Evolutionary conservation across 1,140 invertebrate species (phyloP), one percentile per base, ranked within the genome.

Genomic region (Zaprionus gabonicus): DNA sequence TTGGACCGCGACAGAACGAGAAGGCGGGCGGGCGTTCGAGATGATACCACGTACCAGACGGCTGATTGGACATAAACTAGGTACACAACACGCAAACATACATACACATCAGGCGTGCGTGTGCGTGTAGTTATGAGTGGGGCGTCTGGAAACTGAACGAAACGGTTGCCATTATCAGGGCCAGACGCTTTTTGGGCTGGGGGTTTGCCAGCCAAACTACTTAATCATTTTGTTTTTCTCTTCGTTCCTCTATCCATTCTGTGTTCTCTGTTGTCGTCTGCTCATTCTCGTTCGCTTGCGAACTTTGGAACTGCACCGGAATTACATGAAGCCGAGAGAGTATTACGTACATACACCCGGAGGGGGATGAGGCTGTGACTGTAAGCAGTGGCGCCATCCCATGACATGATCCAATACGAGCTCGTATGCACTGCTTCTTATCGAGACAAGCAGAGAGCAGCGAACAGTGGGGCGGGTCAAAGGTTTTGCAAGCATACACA

Each of bases 401-500:
- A 51, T 51, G 46, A 51, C 46, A 51, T 51, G 46, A 51, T 51
- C 46, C 44, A 49, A 49, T 49, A 9, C 9, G 7, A 49, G 20
- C 44, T 17, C 44, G 23, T 10, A 46, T 70, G 68, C 57, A 53
- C 25, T 55, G 57, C 44, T 23, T 38, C 34, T 70, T 69, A 69
- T 69, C 66, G 53, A 31, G 53, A 46, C n/a, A 7, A 17, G 15
- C 15, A 4, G 25, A 3, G 53, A 15, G 53, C 23, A n/a, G 25
- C 6, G 23, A n/a, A 28, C 10, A 64, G 34, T 20, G 27, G 15
- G 53, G 0, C 17, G 68, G 73, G 73, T 76, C 73, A 76, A 76
- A 76, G 73, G 63, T 77, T 56, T 57, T 13, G 59, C 64, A 69
- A 57, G 51, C 72, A 69, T 38, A 53, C 57, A 73, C 59, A 70